A percentile compares a stretch with the other conserved stretches of the same genome.
Evolutionary conservation across 2,113 vertebrate genomes (phyloP).

Genomic region (Haemorhous mexicanus): DNA sequence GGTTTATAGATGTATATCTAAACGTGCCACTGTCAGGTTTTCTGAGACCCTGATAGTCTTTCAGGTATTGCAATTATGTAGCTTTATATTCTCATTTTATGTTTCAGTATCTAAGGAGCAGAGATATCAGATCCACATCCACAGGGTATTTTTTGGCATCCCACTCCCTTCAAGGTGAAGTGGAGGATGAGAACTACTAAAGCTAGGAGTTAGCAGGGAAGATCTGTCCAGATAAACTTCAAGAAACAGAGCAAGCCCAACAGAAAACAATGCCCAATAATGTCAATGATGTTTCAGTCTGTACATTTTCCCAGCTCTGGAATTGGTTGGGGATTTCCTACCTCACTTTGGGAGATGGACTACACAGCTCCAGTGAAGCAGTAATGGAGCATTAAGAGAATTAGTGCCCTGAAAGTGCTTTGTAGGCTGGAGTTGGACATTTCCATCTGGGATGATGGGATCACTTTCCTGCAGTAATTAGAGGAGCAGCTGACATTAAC

Average conservation of each 20-base stretch:
- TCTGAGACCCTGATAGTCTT: neutral
- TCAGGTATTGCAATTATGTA: neutral
- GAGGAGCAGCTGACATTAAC: constrained; percentile 32
- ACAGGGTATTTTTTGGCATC: neutral
- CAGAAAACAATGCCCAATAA: neutral
- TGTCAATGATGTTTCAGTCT: neutral
- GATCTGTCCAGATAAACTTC: neutral
- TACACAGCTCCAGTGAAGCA: neutral
- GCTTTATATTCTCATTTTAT: neutral
- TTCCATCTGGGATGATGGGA: constrained; percentile 6
- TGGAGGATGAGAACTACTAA: neutral
- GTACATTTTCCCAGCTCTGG: neutral
- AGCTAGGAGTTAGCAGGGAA: neutral
- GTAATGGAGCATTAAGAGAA: constrained; percentile 51
- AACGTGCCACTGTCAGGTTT: neutral
- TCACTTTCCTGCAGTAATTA: constrained; percentile 53
- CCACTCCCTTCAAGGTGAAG: neutral
- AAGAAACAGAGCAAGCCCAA: neutral
- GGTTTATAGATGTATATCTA: neutral
- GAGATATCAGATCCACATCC: neutral
- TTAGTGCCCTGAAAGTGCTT: constrained; percentile 31
- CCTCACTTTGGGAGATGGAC: neutral
- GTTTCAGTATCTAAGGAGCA: neutral
- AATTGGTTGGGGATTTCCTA: neutral
- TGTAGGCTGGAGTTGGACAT: neutral